Evolutionary conservation across 1,140 invertebrate genomes (phyloP), one percentile per base, ranked within the genome.

Genomic region (Macrobrachium rosenbergii): DNA sequence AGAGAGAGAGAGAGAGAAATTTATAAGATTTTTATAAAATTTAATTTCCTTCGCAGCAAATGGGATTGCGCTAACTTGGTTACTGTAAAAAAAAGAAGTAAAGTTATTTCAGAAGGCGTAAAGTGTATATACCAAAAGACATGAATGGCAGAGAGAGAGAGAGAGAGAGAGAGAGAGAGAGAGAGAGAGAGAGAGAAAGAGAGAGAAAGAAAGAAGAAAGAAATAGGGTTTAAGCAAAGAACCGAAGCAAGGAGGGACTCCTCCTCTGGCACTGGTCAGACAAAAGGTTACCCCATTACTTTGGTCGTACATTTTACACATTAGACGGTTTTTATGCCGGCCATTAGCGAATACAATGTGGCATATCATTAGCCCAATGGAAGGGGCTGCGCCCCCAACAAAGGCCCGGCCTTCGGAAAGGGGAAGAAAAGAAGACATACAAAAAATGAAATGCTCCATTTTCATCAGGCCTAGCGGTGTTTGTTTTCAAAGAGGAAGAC

Each of bases 331-430:
- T 72, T 72, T 72, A 72, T 43, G 69, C 69, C 21, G 69, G 69
- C 69, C 69, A 72, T 72, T 72, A 72, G 69, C 37, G 69, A 72
- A 23, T 72, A 72, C 69, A 72, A 72, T 72, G 69, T 72, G 69
- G 69, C 69, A 72, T 72, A 72, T 72, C 69, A 72, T 72, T 72
- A 72, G 69, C 69, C 69, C 69, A 43, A 72, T 72, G 69, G 69
- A 72, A 72, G 69, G 69, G 14, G 69, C 52, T 52, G 52, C 52
- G 52, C 52, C 52, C 52, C 52, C 52, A 52, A 52, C 52, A 52
- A 52, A 52, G 52, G 52, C 52, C 52, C 52, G 12, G 52, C 52
- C 7, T 52, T 52, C 52, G 52, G 52, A 52, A 52, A 52, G 52
- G 52, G 52, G 52, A 52, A 52, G 52, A 52, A 52, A 52, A 52